Conservation (phyloP, 2,797 vertebrate genomes). For the Bovichtus variegatus region DNA sequence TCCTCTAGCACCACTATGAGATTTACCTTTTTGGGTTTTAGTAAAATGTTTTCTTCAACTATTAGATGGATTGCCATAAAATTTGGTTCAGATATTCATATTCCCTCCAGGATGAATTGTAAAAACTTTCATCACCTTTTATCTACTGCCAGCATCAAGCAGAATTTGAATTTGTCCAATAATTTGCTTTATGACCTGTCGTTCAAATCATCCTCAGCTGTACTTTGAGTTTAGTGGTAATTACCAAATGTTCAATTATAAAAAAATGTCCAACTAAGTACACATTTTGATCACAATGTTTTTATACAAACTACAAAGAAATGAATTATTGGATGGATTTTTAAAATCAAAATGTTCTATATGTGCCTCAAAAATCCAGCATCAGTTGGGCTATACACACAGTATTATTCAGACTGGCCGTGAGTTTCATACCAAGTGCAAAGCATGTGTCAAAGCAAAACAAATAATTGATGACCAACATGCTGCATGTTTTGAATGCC, state of each 20-base stretch:
- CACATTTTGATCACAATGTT: no score
- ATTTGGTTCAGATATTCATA: not conserved
- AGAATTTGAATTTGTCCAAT: not conserved
- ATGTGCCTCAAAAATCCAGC: not conserved
- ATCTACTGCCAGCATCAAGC: not conserved
- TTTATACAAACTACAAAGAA: no score
- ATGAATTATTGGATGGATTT: no score
- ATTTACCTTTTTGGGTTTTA: not conserved
- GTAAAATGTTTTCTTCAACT: not conserved
- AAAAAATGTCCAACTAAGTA: no score
- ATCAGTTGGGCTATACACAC: not conserved
- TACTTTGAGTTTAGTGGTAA: not conserved
- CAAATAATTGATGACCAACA: conserved; percentile 56
- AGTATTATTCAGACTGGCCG: not conserved
- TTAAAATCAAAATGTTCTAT: not conserved
- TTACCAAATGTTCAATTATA: no score
- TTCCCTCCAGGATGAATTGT: no score
- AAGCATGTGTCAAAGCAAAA: conserved; percentile 20
- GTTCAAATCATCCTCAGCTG: not conserved
- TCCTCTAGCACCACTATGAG: no score
- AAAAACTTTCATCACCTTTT: not conserved
- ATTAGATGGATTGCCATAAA: not conserved
- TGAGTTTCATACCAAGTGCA: not conserved
- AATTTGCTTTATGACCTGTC: not conserved
- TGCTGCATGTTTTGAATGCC: conserved; percentile 29